A percentile compares a stretch with the other conserved stretches of the same genome.
phyloP scores from a whole-genome alignment of 1,140 invertebrate genomes.

The Anoplolepis gracilipes region DNA sequence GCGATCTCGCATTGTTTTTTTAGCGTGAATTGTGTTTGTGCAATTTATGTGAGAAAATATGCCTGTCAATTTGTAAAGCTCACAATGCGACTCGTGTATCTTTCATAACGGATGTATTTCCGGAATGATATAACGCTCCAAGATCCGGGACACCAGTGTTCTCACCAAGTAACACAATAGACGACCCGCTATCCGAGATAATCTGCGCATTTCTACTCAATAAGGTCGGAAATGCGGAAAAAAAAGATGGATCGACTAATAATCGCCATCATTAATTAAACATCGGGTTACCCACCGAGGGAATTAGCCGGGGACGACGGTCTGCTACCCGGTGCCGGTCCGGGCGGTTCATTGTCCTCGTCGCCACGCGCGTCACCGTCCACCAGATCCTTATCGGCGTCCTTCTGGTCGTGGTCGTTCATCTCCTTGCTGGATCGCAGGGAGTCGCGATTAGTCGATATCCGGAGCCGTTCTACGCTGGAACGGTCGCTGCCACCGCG shows the following conservation, averaged over 20 bases:
- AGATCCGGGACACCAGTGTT: neutral
- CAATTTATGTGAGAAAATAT: neutral
- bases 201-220: neutral
- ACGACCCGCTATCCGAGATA: neutral
- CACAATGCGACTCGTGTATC: neutral
- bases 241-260: slow-evolving; percentile 62
- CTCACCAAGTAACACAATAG: neutral
- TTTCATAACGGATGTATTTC: neutral
- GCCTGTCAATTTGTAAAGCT: neutral
- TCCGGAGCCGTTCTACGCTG: slow-evolving; percentile 80
- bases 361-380: slow-evolving; percentile 81
- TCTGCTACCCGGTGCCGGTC: slow-evolving; percentile 83
- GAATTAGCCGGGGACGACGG: slow-evolving; percentile 83
- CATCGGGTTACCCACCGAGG: slow-evolving; percentile 76
- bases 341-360: slow-evolving; percentile 85
- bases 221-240: neutral
- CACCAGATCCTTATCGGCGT: slow-evolving; percentile 79
- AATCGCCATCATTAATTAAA: slow-evolving; percentile 75
- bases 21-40: neutral
- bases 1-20: neutral
- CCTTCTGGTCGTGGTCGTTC: slow-evolving; percentile 77
- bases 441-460: slow-evolving; percentile 80
- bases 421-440: slow-evolving; percentile 79
- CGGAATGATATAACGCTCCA: neutral
- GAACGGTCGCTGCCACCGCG: slow-evolving; percentile 80